Conservation (phyloP, 2,888 invertebrate species). For the Melieria picta region DNA sequence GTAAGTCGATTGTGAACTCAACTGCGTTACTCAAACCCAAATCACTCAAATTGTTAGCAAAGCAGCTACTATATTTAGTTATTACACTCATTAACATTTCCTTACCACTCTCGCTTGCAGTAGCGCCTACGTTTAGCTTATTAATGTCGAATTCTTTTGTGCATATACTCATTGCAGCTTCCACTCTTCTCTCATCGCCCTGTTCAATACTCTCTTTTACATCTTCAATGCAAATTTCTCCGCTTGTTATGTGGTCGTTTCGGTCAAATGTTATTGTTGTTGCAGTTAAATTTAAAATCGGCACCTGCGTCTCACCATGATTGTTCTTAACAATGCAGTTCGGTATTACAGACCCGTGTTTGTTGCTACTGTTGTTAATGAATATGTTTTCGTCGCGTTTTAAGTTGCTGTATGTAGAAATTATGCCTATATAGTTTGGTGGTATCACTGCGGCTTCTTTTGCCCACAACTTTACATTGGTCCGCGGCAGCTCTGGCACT, state of each 20-base stretch:
- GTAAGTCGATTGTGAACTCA: slow-evolving; percentile 31
- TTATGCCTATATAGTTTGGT: slow-evolving; percentile 35
- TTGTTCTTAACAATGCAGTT: slow-evolving; percentile 27
- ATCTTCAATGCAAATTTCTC: slow-evolving; percentile 8
- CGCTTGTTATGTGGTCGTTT: slow-evolving; percentile 21
- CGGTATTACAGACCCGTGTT: slow-evolving; percentile 29
- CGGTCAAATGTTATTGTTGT: slow-evolving; percentile 24
- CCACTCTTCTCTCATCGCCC: neutral
- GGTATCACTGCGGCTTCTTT: slow-evolving; percentile 34
- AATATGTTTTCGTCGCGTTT: slow-evolving; percentile 8
- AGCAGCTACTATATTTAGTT: slow-evolving; percentile 28
- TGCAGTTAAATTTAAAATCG: slow-evolving; percentile 28
- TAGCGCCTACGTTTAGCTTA: slow-evolving; percentile 12
- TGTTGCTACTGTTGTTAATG: slow-evolving; percentile 29
- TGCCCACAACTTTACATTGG: no score
- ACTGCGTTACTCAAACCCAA: slow-evolving; percentile 34
- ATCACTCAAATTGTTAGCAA: slow-evolving; percentile 33
- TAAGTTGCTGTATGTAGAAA: no score
- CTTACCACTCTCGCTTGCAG: slow-evolving; percentile 17
- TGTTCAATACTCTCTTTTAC: neutral
- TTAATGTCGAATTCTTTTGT: slow-evolving; percentile 10
- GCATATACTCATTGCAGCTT: neutral
- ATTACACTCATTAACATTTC: slow-evolving; percentile 29
- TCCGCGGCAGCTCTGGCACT: no score
- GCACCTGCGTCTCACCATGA: slow-evolving; percentile 23